These are phyloP conservation scores for Hedya salicella DNA, from an alignment of 2,888 invertebrate genomes.

Conservation along the genomic window DNA sequence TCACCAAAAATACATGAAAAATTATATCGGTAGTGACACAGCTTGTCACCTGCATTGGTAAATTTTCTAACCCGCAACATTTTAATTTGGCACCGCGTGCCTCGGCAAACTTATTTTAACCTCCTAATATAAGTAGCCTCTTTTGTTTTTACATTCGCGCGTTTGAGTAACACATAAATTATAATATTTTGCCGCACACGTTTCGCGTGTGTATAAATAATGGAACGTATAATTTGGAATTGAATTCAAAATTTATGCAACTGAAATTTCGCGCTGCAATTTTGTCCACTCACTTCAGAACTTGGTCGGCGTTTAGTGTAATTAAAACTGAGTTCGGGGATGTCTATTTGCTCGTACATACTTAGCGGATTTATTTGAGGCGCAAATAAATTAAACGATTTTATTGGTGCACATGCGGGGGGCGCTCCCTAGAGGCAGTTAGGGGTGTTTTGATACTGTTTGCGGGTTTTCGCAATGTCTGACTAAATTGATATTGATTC, in stretches of 20 bases:
- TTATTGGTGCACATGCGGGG: slow-evolving; percentile 29
- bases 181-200: slow-evolving; percentile 22
- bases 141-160: slow-evolving; percentile 6
- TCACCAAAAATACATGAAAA: too few species aligned
- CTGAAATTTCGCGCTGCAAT: slow-evolving; percentile 22
- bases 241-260: slow-evolving; percentile 35
- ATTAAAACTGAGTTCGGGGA: slow-evolving; percentile 23
- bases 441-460: neutral
- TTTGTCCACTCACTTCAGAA: slow-evolving; percentile 21
- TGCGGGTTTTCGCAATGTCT: neutral
- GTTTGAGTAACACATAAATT: slow-evolving; percentile 23
- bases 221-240: slow-evolving; percentile 32
- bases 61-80: slow-evolving; percentile 57
- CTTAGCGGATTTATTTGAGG: slow-evolving; percentile 37
- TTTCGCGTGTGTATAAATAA: slow-evolving; percentile 33
- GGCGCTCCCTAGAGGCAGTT: slow-evolving; percentile 17
- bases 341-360: slow-evolving; percentile 27
- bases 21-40: too few species aligned
- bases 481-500: neutral
- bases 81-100: slow-evolving; percentile 57
- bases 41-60: too few species aligned
- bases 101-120: slow-evolving; percentile 40
- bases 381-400: slow-evolving; percentile 44
- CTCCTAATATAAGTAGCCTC: slow-evolving; percentile 13
- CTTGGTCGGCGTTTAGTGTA: slow-evolving; percentile 14